Conservation (phyloP, 2,888 invertebrate species). For the Boloria euphrosyne region DNA sequence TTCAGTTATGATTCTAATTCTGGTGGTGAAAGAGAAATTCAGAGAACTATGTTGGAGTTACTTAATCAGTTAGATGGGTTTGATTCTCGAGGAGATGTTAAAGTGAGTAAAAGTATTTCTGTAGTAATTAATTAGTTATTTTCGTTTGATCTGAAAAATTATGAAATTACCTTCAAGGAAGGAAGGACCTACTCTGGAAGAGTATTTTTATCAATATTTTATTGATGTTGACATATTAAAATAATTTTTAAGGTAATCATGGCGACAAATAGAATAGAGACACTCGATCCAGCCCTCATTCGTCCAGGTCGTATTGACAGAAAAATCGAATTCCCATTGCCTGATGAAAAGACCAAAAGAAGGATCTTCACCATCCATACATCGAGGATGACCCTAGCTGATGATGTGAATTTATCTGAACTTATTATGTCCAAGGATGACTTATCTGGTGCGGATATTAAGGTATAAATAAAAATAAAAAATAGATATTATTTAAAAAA, state of each 20-base stretch:
- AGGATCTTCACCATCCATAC: slow-evolving; percentile 99
- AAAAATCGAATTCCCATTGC: slow-evolving; percentile 99
- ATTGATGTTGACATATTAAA: no score
- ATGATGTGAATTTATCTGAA: slow-evolving; percentile 98
- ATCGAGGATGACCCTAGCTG: slow-evolving; percentile 98
- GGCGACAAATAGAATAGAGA: slow-evolving; percentile 99
- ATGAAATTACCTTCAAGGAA: not conserved
- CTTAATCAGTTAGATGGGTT: slow-evolving; percentile 99
- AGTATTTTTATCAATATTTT: no score
- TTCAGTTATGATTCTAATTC: slow-evolving; percentile 97
- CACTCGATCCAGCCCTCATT: slow-evolving; percentile 98
- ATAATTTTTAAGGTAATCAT: slow-evolving; percentile 88
- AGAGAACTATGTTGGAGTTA: slow-evolving; percentile 99
- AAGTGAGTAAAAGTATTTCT: slow-evolving; percentile 79
- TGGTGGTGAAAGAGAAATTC: slow-evolving; percentile 99
- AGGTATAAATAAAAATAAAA: slow-evolving; percentile 73
- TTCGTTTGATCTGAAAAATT: slow-evolving; percentile 21
- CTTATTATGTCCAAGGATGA: slow-evolving; percentile 99
- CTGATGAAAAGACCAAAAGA: slow-evolving; percentile 98
- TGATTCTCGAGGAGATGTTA: slow-evolving; percentile 97
- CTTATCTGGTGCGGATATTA: slow-evolving; percentile 97
- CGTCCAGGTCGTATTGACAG: slow-evolving; percentile 99
- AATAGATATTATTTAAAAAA: no score
- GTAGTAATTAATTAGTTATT: slow-evolving; percentile 4
- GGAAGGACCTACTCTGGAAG: no score